Evolutionary conservation across 1,140 invertebrate species (phyloP), one percentile per base, ranked within the genome.

Genomic region (Rhyacophila brunnea): DNA sequence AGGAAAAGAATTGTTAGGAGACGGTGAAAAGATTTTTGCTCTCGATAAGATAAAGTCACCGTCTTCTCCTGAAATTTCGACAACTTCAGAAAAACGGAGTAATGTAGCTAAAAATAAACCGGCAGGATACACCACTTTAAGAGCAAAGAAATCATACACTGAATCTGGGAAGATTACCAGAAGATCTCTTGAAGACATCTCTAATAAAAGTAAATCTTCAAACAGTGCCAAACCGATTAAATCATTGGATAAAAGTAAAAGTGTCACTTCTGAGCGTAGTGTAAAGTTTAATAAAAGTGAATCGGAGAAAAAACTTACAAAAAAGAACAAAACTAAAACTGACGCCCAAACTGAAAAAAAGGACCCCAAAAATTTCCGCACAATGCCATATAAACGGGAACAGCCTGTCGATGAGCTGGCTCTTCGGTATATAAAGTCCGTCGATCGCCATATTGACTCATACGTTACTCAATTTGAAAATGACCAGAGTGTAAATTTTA

Each of bases 1-100:
- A 67, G 79, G 77, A 0, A 77, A 70, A 54, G 75, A 80, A 53
- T 61, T 77, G 11, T 57, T 76, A 9, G 60, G 65, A n/a, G 64
- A 61, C 15, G 61, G 71, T 18, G 55, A 64, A 23, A 64, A 64
- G 44, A 46, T 60, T 13, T 50, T 47, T 19, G 46, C 32, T 10
- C 2, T 55, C 4, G 18, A 45, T 20, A 60, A 55, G 43, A 32
- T 34, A 14, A 60, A 58, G 23, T 59, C 51, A 36, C 55, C 52
- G 20, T 53, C 54, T 1, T 60, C 58, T 28, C 49, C 58, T 7
- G 52, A 60, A 17, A 14, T 59, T 17, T 59, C 57, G 9, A 28
- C 23, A 5, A 5, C 23, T 28, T 3, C 3, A 9, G 9, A 28
- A 28, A 28, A 28, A 13, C n/a, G n/a, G n/a, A n/a, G n/a, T n/a